These are phyloP conservation scores for Eristalis arbustorum DNA, from an alignment of 2,888 invertebrate species.

Conservation along the genomic window DNA sequence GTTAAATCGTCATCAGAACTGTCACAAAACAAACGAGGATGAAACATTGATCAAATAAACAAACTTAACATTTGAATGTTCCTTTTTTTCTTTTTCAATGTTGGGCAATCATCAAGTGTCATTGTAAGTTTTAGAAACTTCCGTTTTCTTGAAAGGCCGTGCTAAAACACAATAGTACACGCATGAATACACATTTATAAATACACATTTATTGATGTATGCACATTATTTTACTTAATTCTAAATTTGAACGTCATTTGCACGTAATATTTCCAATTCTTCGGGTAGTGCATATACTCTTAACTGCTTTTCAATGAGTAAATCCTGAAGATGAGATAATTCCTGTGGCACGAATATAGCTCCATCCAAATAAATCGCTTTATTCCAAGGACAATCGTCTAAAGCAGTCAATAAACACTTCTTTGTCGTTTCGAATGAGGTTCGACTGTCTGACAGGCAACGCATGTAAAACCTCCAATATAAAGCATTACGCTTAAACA, in stretches of 20 bases:
- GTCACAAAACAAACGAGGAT: slow-evolving; percentile 24
- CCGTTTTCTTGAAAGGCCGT: no score
- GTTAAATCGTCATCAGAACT: slow-evolving; percentile 47
- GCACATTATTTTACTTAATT: neutral
- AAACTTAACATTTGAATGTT: neutral
- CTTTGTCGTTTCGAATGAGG: slow-evolving; percentile 76
- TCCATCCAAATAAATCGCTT: slow-evolving; percentile 85
- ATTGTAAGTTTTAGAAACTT: no score
- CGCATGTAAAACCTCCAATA: slow-evolving; percentile 85
- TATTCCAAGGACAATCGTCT: slow-evolving; percentile 85
- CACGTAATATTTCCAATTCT: slow-evolving; percentile 84
- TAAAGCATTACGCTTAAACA: slow-evolving; percentile 79
- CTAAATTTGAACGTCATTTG: slow-evolving; percentile 38
- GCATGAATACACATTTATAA: neutral
- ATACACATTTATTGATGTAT: neutral
- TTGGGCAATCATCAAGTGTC: no score
- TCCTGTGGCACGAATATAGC: slow-evolving; percentile 84
- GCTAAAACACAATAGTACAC: neutral
- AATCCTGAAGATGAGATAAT: slow-evolving; percentile 86
- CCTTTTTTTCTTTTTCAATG: neutral
- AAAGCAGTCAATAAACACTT: slow-evolving; percentile 81
- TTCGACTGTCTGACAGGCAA: slow-evolving; percentile 79
- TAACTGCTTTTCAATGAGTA: slow-evolving; percentile 87
- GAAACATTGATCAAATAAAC: neutral
- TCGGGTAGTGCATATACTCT: slow-evolving; percentile 88